Conservation (phyloP, 2,113 vertebrate species). For the Strix uralensis region DNA sequence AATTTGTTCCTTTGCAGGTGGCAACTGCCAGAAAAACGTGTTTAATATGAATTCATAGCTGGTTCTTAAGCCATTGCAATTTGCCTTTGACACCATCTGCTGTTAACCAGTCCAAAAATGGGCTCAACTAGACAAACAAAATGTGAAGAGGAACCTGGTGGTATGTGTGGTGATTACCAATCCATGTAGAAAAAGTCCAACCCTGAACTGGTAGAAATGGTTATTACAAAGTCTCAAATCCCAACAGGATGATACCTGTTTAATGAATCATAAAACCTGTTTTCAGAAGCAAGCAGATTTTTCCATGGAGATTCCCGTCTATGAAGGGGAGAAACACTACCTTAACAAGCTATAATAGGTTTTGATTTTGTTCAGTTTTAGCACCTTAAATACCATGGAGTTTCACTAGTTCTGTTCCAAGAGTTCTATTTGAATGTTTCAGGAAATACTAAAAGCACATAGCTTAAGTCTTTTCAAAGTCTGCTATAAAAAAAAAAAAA, state of each 20-base stretch:
- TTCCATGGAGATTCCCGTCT: constrained; percentile 92
- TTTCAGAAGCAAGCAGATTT: constrained; percentile 89
- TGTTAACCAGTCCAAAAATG: background rate
- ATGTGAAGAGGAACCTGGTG: background rate
- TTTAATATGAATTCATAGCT: background rate
- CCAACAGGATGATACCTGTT: constrained; percentile 86
- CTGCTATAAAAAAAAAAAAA: background rate
- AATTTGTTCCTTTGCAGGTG: background rate
- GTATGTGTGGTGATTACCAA: constrained; percentile 73
- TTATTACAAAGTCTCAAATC: constrained; percentile 74
- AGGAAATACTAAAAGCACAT: background rate
- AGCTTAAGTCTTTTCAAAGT: background rate
- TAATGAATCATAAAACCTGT: constrained; percentile 84
- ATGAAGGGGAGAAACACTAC: constrained; percentile 84
- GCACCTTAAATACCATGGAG: background rate
- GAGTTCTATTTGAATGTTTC: background rate
- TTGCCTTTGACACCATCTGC: background rate
- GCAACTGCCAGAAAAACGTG: background rate
- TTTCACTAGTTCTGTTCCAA: background rate
- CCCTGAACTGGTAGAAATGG: constrained; percentile 48
- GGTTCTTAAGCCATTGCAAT: background rate
- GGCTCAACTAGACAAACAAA: background rate
- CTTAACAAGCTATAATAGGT: constrained; percentile 70
- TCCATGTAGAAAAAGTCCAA: constrained; percentile 72
- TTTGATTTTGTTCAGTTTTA: constrained; percentile 22